A percentile compares a stretch with the other conserved stretches of the same genome.
These are phyloP conservation scores for Polymixis lichenea DNA, from an alignment of 2,888 invertebrate genomes.

Conservation along the genomic window DNA sequence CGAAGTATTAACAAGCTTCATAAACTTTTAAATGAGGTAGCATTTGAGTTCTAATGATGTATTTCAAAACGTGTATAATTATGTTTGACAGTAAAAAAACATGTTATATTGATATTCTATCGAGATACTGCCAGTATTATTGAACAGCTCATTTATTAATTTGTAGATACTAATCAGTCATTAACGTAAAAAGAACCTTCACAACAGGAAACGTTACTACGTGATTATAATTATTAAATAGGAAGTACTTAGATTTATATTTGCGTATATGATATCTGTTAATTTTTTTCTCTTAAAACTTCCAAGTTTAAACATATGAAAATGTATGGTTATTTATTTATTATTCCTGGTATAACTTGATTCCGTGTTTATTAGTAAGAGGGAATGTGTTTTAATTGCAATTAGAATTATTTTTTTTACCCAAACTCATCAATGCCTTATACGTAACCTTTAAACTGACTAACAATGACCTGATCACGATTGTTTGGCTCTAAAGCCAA, in stretches of 20 bases:
- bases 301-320: no score
- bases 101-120: slow-evolving; percentile 26
- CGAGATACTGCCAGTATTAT: slow-evolving; percentile 25
- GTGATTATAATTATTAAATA: neutral
- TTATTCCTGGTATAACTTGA: no score
- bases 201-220: slow-evolving; percentile 4
- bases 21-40: slow-evolving; percentile 55
- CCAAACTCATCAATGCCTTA: neutral
- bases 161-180: slow-evolving; percentile 15
- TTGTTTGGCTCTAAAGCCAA: slow-evolving; percentile 23
- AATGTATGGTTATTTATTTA: no score
- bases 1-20: slow-evolving; percentile 57
- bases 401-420: neutral
- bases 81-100: slow-evolving; percentile 25
- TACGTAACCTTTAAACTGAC: neutral
- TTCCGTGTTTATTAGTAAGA: no score
- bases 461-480: slow-evolving; percentile 17
- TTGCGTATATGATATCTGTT: no score
- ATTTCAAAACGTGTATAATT: slow-evolving; percentile 45
- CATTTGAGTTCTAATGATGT: slow-evolving; percentile 37
- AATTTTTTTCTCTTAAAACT: no score
- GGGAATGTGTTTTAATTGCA: neutral
- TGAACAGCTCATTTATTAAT: slow-evolving; percentile 40
- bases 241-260: no score
- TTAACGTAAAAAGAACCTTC: neutral